These are phyloP conservation scores for Semaprochilodus insignis DNA, from an alignment of 2,797 vertebrate species.

Conservation along the genomic window DNA sequence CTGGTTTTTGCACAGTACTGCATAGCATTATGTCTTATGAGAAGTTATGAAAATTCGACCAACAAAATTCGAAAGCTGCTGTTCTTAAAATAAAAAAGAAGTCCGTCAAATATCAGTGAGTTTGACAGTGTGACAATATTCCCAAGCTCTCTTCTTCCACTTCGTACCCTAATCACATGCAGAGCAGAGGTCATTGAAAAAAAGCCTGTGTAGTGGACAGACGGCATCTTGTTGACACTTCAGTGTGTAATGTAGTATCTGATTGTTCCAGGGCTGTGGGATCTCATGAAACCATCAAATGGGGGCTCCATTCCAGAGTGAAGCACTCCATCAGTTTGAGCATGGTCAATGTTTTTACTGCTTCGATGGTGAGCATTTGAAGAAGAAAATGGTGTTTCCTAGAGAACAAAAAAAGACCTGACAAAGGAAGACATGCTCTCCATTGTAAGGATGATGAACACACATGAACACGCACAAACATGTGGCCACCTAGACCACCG, in stretches of 20 bases:
- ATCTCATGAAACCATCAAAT: neutral
- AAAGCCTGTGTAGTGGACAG: slow-evolving; percentile 11
- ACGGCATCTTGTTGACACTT: neutral
- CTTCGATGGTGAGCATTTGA: neutral
- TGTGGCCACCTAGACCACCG: neutral
- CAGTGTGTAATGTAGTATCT: neutral
- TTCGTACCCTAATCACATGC: neutral
- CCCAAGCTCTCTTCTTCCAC: neutral
- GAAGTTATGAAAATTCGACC: neutral
- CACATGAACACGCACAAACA: neutral
- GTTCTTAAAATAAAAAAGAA: neutral
- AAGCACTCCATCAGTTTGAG: neutral
- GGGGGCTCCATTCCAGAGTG: neutral
- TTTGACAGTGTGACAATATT: neutral
- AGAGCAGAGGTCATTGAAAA: neutral
- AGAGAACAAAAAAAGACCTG: neutral
- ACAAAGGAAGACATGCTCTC: neutral
- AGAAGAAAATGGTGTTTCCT: too few relatives aligned
- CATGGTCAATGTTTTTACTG: neutral
- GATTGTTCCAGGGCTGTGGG: neutral
- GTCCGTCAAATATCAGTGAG: neutral
- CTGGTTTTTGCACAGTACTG: too few relatives aligned
- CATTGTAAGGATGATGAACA: neutral
- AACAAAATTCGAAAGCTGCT: neutral
- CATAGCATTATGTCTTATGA: neutral